These are phyloP conservation scores for Ophiodon elongatus DNA, from an alignment of 2,113 vertebrate genomes.

Conservation along the genomic window DNA sequence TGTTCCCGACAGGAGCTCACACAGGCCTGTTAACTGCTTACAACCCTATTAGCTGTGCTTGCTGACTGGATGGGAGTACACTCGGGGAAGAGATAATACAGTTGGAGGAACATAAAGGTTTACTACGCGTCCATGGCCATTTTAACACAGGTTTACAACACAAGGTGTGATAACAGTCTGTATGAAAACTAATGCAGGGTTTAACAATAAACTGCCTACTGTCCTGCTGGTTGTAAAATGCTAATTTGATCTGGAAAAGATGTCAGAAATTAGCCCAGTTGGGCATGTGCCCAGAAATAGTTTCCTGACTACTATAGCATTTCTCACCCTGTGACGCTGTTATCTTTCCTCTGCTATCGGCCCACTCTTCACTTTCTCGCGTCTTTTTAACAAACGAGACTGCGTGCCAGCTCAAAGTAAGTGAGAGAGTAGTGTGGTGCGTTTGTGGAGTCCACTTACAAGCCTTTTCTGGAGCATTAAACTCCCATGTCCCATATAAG, in stretches of 20 bases:
- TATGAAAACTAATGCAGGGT: slow-evolving; percentile 25
- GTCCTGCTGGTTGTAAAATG: not conserved
- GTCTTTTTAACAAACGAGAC: slow-evolving; percentile 48
- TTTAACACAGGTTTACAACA: slow-evolving; percentile 22
- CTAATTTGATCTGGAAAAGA: slow-evolving; percentile 4
- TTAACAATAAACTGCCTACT: slow-evolving; percentile 11
- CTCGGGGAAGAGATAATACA: slow-evolving; percentile 28
- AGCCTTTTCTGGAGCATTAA: not conserved
- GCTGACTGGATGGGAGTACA: slow-evolving; percentile 27
- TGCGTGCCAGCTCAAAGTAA: slow-evolving; percentile 57
- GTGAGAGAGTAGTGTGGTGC: slow-evolving; percentile 44
- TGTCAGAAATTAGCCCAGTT: slow-evolving; percentile 24
- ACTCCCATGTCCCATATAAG: not conserved
- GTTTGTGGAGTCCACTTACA: slow-evolving; percentile 15
- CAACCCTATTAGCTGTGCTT: slow-evolving; percentile 50
- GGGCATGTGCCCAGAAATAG: slow-evolving; percentile 34
- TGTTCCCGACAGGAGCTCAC: slow-evolving; percentile 44
- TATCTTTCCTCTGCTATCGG: slow-evolving; percentile 22
- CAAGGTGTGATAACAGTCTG: not conserved
- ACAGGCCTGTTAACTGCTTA: slow-evolving; percentile 42
- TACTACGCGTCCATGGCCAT: slow-evolving; percentile 19
- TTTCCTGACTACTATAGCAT: slow-evolving; percentile 30
- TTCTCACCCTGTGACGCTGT: slow-evolving; percentile 45
- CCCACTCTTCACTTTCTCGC: slow-evolving; percentile 54
- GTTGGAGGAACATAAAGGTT: slow-evolving; percentile 36